phyloP scores from a whole-genome alignment of 2,113 vertebrate genomes.

The Neotoma lepida region DNA sequence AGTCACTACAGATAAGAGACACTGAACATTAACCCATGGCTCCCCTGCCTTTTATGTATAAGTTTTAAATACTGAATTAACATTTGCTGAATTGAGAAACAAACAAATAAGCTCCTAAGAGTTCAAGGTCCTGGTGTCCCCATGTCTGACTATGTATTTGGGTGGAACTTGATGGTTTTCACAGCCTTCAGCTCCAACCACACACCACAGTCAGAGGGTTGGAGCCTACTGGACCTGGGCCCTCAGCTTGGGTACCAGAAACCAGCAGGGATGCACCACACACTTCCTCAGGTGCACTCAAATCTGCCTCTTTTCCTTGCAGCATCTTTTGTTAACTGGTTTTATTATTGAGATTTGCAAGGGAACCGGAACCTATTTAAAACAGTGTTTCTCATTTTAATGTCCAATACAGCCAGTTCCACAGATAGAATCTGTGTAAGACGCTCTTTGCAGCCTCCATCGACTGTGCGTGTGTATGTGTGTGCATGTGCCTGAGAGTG shows the following conservation, averaged over 20 bases:
- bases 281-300: rapidly evolving
- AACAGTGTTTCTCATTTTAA: neutral
- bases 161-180: neutral
- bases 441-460: neutral
- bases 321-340: neutral
- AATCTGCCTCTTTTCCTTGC: neutral
- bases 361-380: neutral
- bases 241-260: neutral
- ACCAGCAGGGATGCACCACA: neutral
- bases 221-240: neutral
- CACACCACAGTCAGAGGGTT: too few species aligned
- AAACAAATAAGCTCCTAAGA: too few species aligned
- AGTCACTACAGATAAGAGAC: neutral
- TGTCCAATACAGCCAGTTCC: neutral
- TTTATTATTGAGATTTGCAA: neutral
- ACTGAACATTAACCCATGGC: neutral
- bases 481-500: neutral
- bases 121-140: neutral
- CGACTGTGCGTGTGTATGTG: too few species aligned
- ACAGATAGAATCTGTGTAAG: too few species aligned
- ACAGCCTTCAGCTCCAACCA: neutral
- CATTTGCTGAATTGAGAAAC: neutral
- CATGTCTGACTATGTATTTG: neutral
- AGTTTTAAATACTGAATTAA: neutral
- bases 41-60: neutral